Evolutionary conservation across 2,888 invertebrate species (phyloP), one percentile per base, ranked within the genome.

Genomic region (Autographa pulchrina): DNA sequence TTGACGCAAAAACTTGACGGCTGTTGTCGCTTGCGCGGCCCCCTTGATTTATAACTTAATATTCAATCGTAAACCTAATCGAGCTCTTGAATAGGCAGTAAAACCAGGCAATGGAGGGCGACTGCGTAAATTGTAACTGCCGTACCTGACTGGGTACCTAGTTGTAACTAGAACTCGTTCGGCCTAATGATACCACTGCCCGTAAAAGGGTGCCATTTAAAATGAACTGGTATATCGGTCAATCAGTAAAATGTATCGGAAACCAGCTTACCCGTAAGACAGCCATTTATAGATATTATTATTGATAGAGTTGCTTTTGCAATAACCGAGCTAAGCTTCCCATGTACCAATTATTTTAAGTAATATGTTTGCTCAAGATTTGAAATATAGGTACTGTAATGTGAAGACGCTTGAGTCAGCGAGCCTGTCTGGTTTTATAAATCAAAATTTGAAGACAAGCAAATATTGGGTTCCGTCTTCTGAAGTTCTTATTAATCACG

Each of bases 1-100:
- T 85, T 80, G 78, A 62, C 65, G 81, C 80, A 86, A 87, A 88
- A 88, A 85, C 70, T 78, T 64, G 65, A 72, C 65, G 68, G 58
- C 62, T 70, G 74, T 78, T 70, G 61, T 65, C 71, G 65, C 68
- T 71, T 74, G 68, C 73, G 74, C 77, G 58, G 69, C 63, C 63
- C 62, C 67, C 70, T 81, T 85, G 84, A 84, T 87, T 84, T 86
- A 86, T 83, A 85, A 86, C 85, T 83, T 85, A 85, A 87, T 84
- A 82, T 77, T 80, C 77, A 80, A 76, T 82, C 78, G 80, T 82
- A 84, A 82, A 82, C 65, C 31, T 82, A 77, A 80, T 84, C 63
- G 73, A 73, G 71, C 77, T 70, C 66, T 72, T 78, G 74, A 72
- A 67, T 68, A 73, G 72, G 71, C 68, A 72, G 73, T 70, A 61